These are phyloP conservation scores for Drosophila saltans DNA, from an alignment of 1,140 invertebrate species.

Conservation along the genomic window DNA sequence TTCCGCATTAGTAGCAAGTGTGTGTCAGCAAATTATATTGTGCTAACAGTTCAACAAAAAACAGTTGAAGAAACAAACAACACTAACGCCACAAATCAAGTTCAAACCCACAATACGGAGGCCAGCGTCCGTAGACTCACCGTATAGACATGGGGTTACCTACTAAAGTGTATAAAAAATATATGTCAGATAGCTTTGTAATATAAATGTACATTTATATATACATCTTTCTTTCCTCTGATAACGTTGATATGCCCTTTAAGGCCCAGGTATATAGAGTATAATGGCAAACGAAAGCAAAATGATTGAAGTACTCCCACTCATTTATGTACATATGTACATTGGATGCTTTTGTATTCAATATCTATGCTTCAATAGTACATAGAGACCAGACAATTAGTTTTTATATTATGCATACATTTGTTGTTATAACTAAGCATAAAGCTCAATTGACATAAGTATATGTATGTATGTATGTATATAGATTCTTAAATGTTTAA, in stretches of 20 bases:
- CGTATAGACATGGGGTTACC: neutral
- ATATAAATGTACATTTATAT: too few relatives aligned
- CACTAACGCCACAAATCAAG: conserved; percentile 70
- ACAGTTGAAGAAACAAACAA: neutral
- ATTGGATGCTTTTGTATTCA: conserved; percentile 48
- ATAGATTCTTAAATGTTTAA: too few relatives aligned
- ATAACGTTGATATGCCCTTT: neutral
- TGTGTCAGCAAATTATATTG: conserved; percentile 32
- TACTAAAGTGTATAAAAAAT: neutral
- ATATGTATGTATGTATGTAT: too few relatives aligned
- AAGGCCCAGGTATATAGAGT: neutral
- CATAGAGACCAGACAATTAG: neutral
- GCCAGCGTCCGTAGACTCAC: conserved; percentile 21
- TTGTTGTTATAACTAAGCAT: neutral
- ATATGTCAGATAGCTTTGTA: too few relatives aligned
- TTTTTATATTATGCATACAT: too few relatives aligned
- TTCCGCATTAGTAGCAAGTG: conserved; percentile 67
- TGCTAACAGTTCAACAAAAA: conserved; percentile 37
- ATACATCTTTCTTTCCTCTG: too few relatives aligned
- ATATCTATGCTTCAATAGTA: conserved; percentile 32
- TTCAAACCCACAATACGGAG: conserved; percentile 51
- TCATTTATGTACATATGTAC: neutral
- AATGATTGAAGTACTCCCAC: neutral
- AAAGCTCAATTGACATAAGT: neutral
- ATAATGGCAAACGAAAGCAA: neutral